Base-by-base conservation (phyloP, 1,140 invertebrate genomes). In the Trachelipus rathkii region DNA sequence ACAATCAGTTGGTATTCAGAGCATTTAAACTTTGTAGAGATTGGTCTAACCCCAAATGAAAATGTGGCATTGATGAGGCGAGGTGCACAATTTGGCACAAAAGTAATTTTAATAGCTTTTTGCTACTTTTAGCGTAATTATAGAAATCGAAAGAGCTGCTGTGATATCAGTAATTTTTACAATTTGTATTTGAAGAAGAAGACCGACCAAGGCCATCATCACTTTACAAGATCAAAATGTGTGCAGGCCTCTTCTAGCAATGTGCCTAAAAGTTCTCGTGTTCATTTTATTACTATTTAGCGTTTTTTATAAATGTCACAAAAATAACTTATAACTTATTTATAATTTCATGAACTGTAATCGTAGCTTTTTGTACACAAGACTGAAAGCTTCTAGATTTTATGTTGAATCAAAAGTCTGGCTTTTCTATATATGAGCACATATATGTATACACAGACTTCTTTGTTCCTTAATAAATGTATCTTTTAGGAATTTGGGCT, bases 381-480 rank as follows among this genome's bases (percentile, higher is more conserved):
- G 11, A 60, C 19, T 8, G 50, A 60, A 60, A 60, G 19, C 11
- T 19, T 60, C 19, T 15, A 60, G 50, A 13, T 15, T 60, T 60
- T 60, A 19, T 60, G 50, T 60, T 60, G 11, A 15, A 60, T 15
- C 33, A 60, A 15, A 19, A 60, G 50, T 60, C 50, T 60, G 50
- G 50, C 50, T 15, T 60, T 60, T 60, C 50, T 60, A 15, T 60
- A 60, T 60, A 33, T 60, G 50, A 60, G 50, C 50, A 60, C 50
- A 60, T 60, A 13, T 60, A 60, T 60, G 50, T 60, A 60, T 60
- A 60, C 50, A 60, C 50, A 60, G 19, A 60, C 19, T 19, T 60
- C 19, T 60, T 15, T 60, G 50, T 60, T 60, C 50, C 50, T 60
- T 60, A 60, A 60, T 60, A 60, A 60, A 60, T 60, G 50, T 60